Conservation (phyloP, 1,140 invertebrate species). For the Apocrypta bakeri region DNA sequence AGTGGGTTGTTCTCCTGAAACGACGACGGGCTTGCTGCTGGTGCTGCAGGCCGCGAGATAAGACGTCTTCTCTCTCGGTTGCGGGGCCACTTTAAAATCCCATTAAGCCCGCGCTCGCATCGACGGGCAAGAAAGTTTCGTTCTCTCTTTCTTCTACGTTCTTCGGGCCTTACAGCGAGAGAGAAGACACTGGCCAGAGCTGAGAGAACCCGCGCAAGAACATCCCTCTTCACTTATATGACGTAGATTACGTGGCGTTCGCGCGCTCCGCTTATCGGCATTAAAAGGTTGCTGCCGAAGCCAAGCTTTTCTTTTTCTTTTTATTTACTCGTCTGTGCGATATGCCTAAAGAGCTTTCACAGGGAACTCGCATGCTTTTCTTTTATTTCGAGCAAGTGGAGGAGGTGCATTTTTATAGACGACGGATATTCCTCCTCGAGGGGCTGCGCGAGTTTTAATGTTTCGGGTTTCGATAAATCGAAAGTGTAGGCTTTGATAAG, state of each 20-base stretch:
- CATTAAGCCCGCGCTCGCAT: constrained; percentile 37
- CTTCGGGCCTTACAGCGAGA: not conserved
- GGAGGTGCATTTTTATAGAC: not conserved
- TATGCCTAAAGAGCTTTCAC: not conserved
- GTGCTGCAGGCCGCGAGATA: constrained; percentile 8
- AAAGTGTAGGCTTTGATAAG: constrained; percentile 16
- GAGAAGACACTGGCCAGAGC: constrained; percentile 37
- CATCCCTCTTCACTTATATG: constrained; percentile 39
- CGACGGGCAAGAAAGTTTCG: not conserved
- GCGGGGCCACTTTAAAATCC: constrained; percentile 45
- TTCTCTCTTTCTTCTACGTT: no score
- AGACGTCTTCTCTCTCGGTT: not conserved
- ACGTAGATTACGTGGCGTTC: constrained; percentile 8
- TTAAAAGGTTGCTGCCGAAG: constrained; percentile 28
- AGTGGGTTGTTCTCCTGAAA: not conserved
- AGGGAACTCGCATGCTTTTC: not conserved
- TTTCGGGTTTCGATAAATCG: constrained; percentile 28
- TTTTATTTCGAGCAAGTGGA: not conserved
- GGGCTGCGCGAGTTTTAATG: not conserved
- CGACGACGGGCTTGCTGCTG: not conserved
- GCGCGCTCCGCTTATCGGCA: constrained; percentile 22
- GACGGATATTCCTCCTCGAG: not conserved
- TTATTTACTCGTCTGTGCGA: not conserved
- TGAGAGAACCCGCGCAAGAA: constrained; percentile 8
- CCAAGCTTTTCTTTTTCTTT: not conserved